phyloP scores from a whole-genome alignment of 2,113 vertebrate species.

The Tor tambroides region DNA sequence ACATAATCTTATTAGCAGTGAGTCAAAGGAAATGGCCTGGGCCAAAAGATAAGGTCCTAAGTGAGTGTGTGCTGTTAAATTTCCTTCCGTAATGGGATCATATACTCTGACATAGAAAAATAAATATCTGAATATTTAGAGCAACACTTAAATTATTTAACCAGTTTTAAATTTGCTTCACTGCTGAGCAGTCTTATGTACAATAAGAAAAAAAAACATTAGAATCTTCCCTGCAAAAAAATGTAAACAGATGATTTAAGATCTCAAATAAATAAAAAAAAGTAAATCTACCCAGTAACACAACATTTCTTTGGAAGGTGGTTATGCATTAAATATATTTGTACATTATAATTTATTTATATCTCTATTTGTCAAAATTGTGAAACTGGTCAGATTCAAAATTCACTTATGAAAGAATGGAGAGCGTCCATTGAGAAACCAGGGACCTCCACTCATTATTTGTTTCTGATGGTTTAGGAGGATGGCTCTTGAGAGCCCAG shows the following conservation, averaged over 20 bases:
- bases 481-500: conserved; percentile 12
- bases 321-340: background rate
- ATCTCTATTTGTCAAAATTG: background rate
- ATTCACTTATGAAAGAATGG: conserved; percentile 9
- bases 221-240: conserved; percentile 19
- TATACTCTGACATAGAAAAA: conserved; percentile 13
- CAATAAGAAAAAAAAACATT: background rate
- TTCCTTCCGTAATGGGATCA: conserved; percentile 11
- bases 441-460: background rate
- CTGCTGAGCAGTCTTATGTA: conserved; percentile 16
- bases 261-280: conserved; percentile 7
- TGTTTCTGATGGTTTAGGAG: background rate
- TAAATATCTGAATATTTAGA: conserved; percentile 44
- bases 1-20: conserved; percentile 52
- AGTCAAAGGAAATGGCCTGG: conserved; percentile 48
- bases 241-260: conserved; percentile 54
- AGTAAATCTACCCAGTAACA: background rate
- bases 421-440: background rate
- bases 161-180: background rate
- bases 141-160: background rate
- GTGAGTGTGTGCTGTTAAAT: conserved; percentile 18
- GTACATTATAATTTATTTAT: background rate
- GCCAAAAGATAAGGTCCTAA: conserved; percentile 24
- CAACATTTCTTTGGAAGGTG: background rate
- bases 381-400: background rate